Conservation (phyloP, 1,140 invertebrate genomes). For the Drosophila mojavensis region DNA sequence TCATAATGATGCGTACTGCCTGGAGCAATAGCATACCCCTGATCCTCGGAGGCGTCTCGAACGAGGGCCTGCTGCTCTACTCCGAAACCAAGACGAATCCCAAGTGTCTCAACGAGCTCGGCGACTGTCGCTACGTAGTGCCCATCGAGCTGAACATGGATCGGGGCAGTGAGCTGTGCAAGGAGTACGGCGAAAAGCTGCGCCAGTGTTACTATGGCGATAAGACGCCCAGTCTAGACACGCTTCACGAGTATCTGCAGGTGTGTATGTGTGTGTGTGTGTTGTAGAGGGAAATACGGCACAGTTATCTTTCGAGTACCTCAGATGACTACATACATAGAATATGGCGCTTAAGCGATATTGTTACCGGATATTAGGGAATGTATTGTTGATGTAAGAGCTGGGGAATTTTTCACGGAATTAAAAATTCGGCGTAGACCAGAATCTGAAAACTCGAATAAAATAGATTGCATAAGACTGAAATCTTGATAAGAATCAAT, state of each 20-base stretch:
- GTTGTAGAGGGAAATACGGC: neutral
- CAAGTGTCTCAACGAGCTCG: conserved; percentile 74
- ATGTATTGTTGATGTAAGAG: neutral
- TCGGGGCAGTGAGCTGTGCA: conserved; percentile 72
- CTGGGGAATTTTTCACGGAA: neutral
- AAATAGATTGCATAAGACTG: no score
- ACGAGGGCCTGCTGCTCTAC: conserved; percentile 83
- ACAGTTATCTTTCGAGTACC: neutral
- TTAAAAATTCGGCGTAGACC: no score
- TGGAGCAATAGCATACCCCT: conserved; percentile 84
- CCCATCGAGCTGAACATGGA: conserved; percentile 79
- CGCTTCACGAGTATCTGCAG: conserved; percentile 76
- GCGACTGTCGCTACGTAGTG: conserved; percentile 76
- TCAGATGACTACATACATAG: neutral
- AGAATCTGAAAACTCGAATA: no score
- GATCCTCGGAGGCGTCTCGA: conserved; percentile 83
- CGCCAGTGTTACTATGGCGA: conserved; percentile 72
- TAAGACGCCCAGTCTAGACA: conserved; percentile 77
- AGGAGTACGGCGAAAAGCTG: conserved; percentile 75
- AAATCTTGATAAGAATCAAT: no score
- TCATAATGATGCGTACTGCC: conserved; percentile 80
- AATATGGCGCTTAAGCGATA: neutral
- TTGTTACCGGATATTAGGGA: neutral
- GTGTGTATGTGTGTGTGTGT: conserved; percentile 31
- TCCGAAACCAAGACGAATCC: conserved; percentile 76